Conservation (phyloP, 2,888 invertebrate species). For the Habrosyne pyritoides region DNA sequence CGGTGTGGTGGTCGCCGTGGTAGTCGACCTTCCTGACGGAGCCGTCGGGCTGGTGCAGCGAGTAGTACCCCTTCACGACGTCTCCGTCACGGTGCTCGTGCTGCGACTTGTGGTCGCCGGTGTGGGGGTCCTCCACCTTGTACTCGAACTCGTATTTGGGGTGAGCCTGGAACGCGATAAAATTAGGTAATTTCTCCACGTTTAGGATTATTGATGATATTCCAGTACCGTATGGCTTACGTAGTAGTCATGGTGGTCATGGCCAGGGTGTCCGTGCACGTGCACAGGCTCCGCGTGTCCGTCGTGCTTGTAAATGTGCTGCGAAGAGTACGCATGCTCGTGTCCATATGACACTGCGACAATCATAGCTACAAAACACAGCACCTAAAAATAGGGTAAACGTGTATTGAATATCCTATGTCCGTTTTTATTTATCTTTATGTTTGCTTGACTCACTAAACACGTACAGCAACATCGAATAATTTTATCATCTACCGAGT, state of each 20-base stretch:
- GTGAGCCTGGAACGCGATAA: conserved; percentile 35
- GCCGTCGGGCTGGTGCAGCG: conserved; percentile 71
- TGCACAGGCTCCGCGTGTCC: conserved; percentile 28
- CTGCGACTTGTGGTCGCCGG: conserved; percentile 66
- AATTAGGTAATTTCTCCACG: neutral
- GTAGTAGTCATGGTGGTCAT: conserved; percentile 24
- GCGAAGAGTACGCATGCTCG: conserved; percentile 43
- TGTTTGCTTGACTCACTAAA: too few species aligned
- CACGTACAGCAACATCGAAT: too few species aligned
- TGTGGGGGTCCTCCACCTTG: conserved; percentile 70
- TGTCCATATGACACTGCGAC: conserved; percentile 16
- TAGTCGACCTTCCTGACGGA: conserved; percentile 76
- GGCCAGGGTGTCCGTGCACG: conserved; percentile 15
- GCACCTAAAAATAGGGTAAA: neutral
- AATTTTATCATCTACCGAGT: too few species aligned
- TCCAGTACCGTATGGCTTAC: conserved; percentile 16
- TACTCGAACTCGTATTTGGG: conserved; percentile 72
- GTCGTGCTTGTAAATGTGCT: conserved; percentile 38
- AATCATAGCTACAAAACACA: neutral
- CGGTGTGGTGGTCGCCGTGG: conserved; percentile 73
- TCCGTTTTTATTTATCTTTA: too few species aligned
- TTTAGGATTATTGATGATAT: neutral
- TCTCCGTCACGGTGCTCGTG: conserved; percentile 55
- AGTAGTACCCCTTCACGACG: conserved; percentile 65
- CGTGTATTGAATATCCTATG: too few species aligned